A percentile compares a stretch with the other conserved stretches of the same genome.
Evolutionary conservation across 2,888 invertebrate genomes (phyloP).

Genomic region (Coleophora flavipennella): DNA sequence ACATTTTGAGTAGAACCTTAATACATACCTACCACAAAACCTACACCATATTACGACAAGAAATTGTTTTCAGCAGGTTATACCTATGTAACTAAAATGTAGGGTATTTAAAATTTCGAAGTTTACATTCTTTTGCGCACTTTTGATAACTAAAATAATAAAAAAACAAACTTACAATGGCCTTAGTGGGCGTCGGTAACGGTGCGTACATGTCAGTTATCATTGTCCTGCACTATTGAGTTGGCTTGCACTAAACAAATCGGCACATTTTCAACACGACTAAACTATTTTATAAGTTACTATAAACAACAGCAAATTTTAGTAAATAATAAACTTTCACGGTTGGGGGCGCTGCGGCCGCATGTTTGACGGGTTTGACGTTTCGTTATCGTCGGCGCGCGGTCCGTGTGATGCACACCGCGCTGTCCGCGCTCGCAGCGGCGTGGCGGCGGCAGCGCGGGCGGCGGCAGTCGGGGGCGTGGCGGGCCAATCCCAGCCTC

Average conservation of each 20-base stretch:
- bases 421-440: conserved; percentile 20
- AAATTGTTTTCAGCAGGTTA: too few species aligned
- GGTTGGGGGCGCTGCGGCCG: conserved; percentile 18
- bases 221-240: conserved; percentile 37
- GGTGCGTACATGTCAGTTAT: conserved; percentile 69
- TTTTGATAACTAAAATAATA: too few species aligned
- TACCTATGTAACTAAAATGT: too few species aligned
- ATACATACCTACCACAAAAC: too few species aligned
- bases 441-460: conserved; percentile 26
- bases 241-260: conserved; percentile 36
- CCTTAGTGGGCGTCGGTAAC: conserved; percentile 56
- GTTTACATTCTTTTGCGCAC: too few species aligned
- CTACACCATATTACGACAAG: too few species aligned
- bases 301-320: not conserved
- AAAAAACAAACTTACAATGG: conserved; percentile 62
- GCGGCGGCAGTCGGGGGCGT: conserved; percentile 37
- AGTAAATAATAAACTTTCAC: conserved; percentile 18
- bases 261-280: conserved; percentile 16
- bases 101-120: too few species aligned
- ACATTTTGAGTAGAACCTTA: too few species aligned
- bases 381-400: conserved; percentile 18
- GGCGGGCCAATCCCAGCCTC: conserved; percentile 56
- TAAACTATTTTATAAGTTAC: conserved; percentile 1
- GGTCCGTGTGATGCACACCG: conserved; percentile 16
- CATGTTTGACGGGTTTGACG: conserved; percentile 1